These are phyloP conservation scores for Osmerus eperlanus DNA, from an alignment of 2,113 vertebrate species.

Conservation along the genomic window DNA sequence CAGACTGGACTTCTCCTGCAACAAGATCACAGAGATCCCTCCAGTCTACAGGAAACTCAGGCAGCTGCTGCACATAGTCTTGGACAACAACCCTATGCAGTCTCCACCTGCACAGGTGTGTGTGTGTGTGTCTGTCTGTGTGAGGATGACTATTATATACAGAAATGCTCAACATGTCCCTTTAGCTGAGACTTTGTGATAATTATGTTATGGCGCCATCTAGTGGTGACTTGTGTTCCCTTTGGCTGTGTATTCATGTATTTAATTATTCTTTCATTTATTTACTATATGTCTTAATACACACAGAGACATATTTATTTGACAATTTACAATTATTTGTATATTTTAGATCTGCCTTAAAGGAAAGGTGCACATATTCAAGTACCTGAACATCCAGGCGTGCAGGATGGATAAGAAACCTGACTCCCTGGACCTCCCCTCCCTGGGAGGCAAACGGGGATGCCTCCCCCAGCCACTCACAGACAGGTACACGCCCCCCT, in stretches of 20 bases:
- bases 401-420: constrained; percentile 95
- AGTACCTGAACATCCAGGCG: constrained; percentile 94
- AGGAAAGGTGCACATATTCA: constrained; percentile 98
- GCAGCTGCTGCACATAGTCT: constrained; percentile 89
- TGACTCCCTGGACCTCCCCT: constrained; percentile 92
- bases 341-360: constrained; percentile 91
- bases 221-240: constrained; percentile 26
- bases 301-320: neutral
- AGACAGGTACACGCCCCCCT: constrained; percentile 78
- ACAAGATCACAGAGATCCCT: constrained; percentile 97
- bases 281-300: no score
- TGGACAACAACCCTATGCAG: constrained; percentile 98
- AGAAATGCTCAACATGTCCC: no score
- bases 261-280: neutral
- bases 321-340: constrained; percentile 31
- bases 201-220: constrained; percentile 20
- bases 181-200: no score
- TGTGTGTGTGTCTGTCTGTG: constrained; percentile 44
- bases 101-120: constrained; percentile 93
- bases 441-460: constrained; percentile 78
- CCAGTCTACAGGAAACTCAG: constrained; percentile 87
- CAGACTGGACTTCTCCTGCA: constrained; percentile 97
- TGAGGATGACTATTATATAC: neutral
- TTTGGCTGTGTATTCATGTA: neutral
- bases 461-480: constrained; percentile 90